A percentile compares a stretch with the other conserved stretches of the same genome.
phyloP scores from a whole-genome alignment of 2,888 invertebrate species.

The Petrophora chlorosata region DNA sequence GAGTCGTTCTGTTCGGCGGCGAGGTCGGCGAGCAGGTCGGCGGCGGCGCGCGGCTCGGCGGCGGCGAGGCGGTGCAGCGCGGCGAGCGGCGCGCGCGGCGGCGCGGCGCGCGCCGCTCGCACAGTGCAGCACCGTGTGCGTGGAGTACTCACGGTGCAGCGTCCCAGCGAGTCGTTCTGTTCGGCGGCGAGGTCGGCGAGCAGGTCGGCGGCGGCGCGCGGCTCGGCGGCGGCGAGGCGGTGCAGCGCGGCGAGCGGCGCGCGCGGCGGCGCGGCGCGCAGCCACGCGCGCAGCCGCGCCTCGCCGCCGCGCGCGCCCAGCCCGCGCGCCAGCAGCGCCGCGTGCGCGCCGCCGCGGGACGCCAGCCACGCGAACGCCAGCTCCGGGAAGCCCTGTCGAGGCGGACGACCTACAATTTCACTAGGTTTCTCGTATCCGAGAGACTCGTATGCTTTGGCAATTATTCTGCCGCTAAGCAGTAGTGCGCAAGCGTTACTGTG shows the following conservation, averaged over 20 bases:
- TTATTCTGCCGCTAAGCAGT: no score
- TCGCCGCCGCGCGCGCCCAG: constrained; percentile 31
- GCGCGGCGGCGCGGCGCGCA: constrained; percentile 42
- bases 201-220: constrained; percentile 77
- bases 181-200: neutral
- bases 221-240: no score
- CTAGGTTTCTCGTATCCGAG: no score
- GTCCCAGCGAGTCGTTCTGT: neutral
- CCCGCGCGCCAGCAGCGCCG: constrained; percentile 33
- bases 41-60: no score
- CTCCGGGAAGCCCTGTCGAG: constrained; percentile 63
- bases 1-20: neutral
- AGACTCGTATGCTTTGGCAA: no score
- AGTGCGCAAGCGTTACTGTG: no score
- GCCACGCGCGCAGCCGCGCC: constrained; percentile 48
- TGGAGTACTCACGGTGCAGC: neutral
- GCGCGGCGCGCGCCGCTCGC: constrained; percentile 40
- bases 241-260: constrained; percentile 19
- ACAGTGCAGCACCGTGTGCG: no score
- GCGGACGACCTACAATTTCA: no score
- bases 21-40: constrained; percentile 74
- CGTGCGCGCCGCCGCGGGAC: constrained; percentile 28
- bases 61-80: constrained; percentile 71
- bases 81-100: constrained; percentile 34
- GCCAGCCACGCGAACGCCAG: constrained; percentile 53